A percentile compares a stretch with the other conserved stretches of the same genome.
phyloP scores from a whole-genome alignment of 2,797 vertebrate genomes.

The Sarcoramphus papa region DNA sequence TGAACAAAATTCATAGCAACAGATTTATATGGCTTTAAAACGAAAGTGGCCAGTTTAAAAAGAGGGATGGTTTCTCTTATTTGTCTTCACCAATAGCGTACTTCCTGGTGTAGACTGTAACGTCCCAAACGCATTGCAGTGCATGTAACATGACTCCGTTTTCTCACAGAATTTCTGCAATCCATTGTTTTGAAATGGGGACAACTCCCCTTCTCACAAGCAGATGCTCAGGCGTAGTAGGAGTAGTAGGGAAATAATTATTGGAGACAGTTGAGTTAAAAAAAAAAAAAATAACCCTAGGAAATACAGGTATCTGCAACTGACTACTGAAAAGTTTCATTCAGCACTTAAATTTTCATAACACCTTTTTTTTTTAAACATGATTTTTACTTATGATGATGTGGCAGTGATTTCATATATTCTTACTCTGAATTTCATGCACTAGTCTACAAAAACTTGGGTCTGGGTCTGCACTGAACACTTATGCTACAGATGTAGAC shows the following conservation, averaged over 20 bases:
- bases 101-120: not conserved
- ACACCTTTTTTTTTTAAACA: accelerated
- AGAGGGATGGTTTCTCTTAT: not conserved
- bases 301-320: not conserved
- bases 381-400: not conserved
- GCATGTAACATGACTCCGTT: not conserved
- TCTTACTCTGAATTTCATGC: not conserved
- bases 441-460: not conserved
- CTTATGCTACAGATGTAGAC: not conserved
- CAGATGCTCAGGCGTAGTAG: not conserved
- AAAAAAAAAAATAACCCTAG: not conserved
- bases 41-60: not conserved
- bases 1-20: not conserved
- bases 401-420: not conserved
- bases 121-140: not conserved
- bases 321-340: not conserved
- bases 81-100: not conserved
- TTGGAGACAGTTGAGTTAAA: not conserved
- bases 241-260: not conserved
- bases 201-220: not conserved
- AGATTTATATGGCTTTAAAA: not conserved
- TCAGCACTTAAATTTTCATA: not conserved
- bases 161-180: not conserved
- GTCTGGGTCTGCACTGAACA: not conserved
- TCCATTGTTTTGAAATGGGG: not conserved